Conservation (phyloP, 1,140 invertebrate species). For the Andricus grossulariae region DNA sequence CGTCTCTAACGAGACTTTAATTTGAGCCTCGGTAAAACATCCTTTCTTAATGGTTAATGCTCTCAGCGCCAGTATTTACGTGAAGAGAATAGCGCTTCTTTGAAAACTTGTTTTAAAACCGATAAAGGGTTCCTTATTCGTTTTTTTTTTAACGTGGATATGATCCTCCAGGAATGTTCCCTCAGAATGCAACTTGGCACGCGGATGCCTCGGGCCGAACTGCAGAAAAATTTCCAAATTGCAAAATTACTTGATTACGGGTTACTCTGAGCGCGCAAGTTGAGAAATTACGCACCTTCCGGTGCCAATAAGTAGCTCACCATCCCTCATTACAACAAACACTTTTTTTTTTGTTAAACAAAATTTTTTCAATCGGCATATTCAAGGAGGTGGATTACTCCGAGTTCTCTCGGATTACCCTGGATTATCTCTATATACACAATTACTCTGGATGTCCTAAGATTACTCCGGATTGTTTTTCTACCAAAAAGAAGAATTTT, state of each 20-base stretch:
- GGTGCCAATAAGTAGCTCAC: conserved; percentile 27
- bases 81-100: conserved; percentile 1
- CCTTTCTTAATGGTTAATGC: background rate
- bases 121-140: background rate
- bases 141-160: background rate
- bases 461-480: too few species aligned
- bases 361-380: background rate
- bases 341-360: background rate
- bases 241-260: conserved; percentile 27
- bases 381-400: background rate
- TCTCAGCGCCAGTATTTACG: background rate
- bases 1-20: conserved; percentile 6
- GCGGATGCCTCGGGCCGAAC: conserved; percentile 12
- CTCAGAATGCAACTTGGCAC: conserved; percentile 14
- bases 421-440: too few species aligned
- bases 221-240: conserved; percentile 15
- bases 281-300: conserved; percentile 24
- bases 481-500: too few species aligned
- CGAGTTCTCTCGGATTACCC: too few species aligned
- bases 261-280: conserved; percentile 1
- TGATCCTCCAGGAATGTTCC: conserved; percentile 2
- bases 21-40: background rate
- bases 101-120: conserved; percentile 19
- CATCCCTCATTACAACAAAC: conserved; percentile 22
- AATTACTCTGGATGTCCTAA: too few species aligned